These are phyloP conservation scores for Gastracanthus pulcherrimus DNA, from an alignment of 2,888 invertebrate genomes.

Conservation along the genomic window DNA sequence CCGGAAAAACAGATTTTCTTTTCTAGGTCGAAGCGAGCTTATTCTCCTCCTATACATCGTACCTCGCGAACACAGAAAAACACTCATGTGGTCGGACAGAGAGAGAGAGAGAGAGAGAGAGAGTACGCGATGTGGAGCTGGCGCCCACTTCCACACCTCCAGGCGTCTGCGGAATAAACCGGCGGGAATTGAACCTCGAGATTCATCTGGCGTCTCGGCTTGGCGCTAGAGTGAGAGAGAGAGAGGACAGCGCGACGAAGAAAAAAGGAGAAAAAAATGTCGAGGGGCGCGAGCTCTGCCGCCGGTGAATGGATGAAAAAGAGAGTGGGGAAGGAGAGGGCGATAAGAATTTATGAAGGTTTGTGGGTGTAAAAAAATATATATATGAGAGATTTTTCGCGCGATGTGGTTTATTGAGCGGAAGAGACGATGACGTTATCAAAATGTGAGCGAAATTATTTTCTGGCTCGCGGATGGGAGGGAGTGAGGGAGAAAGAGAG, in stretches of 20 bases:
- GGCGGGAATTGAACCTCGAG: slow-evolving; percentile 73
- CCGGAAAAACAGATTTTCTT: slow-evolving; percentile 30
- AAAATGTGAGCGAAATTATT: slow-evolving; percentile 47
- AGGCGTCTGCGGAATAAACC: slow-evolving; percentile 68
- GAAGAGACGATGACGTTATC: slow-evolving; percentile 54
- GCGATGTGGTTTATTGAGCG: slow-evolving; percentile 49
- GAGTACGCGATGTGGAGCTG: no score
- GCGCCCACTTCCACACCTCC: slow-evolving; percentile 55
- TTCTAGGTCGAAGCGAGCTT: slow-evolving; percentile 23
- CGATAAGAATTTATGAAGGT: slow-evolving; percentile 57
- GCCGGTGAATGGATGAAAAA: slow-evolving; percentile 42
- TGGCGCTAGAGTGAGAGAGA: not conserved
- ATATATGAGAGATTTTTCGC: slow-evolving; percentile 32
- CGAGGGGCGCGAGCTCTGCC: slow-evolving; percentile 37
- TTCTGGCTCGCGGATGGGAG: not conserved
- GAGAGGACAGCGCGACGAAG: slow-evolving; percentile 41
- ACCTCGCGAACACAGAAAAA: slow-evolving; percentile 56
- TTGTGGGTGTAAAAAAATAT: slow-evolving; percentile 11
- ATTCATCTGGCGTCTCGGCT: slow-evolving; percentile 71
- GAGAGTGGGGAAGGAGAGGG: slow-evolving; percentile 5
- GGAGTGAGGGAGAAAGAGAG: no score
- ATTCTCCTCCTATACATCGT: no score
- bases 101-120: not conserved
- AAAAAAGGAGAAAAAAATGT: slow-evolving; percentile 32
- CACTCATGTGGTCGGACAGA: slow-evolving; percentile 43